These are phyloP conservation scores for Drosophila nigritarsus DNA, from an alignment of 2,888 invertebrate species.

Conservation along the genomic window DNA sequence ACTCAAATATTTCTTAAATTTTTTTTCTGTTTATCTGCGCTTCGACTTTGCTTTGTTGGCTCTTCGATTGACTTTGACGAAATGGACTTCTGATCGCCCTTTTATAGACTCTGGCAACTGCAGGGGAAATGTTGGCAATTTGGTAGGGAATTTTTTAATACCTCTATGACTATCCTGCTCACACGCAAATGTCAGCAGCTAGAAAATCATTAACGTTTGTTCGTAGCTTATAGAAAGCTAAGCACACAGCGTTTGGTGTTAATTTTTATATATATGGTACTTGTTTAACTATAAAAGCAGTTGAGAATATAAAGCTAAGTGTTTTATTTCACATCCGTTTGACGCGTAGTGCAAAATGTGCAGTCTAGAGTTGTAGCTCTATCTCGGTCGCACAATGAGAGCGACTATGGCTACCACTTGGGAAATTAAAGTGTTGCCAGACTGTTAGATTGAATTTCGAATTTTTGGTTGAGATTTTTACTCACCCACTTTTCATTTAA, in stretches of 20 bases:
- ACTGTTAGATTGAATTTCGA: background rate
- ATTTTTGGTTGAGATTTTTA: slow-evolving; percentile 2
- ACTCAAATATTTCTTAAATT: slow-evolving; percentile 17
- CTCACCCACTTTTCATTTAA: slow-evolving; percentile 39
- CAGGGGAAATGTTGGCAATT: slow-evolving; percentile 27
- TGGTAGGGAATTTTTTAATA: background rate
- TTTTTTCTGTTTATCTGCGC: background rate
- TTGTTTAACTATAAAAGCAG: background rate
- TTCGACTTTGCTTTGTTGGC: slow-evolving; percentile 20
- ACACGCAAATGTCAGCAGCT: background rate
- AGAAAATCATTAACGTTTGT: background rate
- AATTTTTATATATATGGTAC: background rate
- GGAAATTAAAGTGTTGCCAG: slow-evolving; percentile 5
- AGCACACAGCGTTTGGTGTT: background rate
- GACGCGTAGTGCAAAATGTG: slow-evolving; percentile 29
- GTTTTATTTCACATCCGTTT: background rate
- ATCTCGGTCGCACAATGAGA: slow-evolving; percentile 17
- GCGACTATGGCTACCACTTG: slow-evolving; percentile 11
- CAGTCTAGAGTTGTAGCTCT: slow-evolving; percentile 8
- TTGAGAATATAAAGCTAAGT: background rate
- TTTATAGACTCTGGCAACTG: slow-evolving; percentile 35
- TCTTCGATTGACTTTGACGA: slow-evolving; percentile 8
- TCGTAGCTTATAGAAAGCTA: background rate
- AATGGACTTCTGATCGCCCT: background rate
- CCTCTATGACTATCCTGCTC: slow-evolving; percentile 14